Evolutionary conservation across 2,797 vertebrate genomes (phyloP), one percentile per base, ranked within the genome.

Genomic region (Notoglanidium macrostoma): DNA sequence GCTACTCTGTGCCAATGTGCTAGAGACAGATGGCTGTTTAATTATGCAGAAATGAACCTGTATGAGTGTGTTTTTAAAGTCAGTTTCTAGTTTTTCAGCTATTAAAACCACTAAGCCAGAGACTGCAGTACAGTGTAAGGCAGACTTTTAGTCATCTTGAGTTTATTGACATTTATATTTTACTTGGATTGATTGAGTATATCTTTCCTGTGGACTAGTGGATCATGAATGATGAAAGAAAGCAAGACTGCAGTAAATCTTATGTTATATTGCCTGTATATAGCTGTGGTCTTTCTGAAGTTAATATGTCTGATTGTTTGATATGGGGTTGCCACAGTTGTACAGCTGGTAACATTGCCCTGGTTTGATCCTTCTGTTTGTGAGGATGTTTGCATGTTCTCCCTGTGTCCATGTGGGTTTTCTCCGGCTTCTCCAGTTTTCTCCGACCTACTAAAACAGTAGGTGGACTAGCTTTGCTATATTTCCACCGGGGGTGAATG

Each of bases 11-110:
- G 90, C 88, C 90, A 90, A 89, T 87, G 78, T 77, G 72, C 83
- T 77, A 59, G 19, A 78, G 88, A 89, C 91, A 91, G 90, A 91
- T 91, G 89, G 91, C 85, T 88, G 88, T 86, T 88, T 87, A 90
- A 91, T 90, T 89, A 89, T 82, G 86, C 90, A 90, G 91, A 90
- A 90, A 90, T 87, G 89, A 90, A 90, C 87, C 89, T 84, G 65
- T 83, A 70, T 85, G 84, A 26, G 86, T 84, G 74, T 65, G 81
- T 85, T 74, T 85, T 85, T 73, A 85, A 88, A 67, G 26, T 76
- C 77, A 79, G 26, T 84, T 84, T 19, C 82, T 80, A 51, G 63
- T 78, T 87, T 83, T 63, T 46, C 32, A 44, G 65, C n/a, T 82
- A 81, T 57, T 57, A 59, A 55, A 83, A 32, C 35, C 46, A 65